Conservation (phyloP, 2,797 vertebrate species). For the Heteromormyrus szaboi region DNA sequence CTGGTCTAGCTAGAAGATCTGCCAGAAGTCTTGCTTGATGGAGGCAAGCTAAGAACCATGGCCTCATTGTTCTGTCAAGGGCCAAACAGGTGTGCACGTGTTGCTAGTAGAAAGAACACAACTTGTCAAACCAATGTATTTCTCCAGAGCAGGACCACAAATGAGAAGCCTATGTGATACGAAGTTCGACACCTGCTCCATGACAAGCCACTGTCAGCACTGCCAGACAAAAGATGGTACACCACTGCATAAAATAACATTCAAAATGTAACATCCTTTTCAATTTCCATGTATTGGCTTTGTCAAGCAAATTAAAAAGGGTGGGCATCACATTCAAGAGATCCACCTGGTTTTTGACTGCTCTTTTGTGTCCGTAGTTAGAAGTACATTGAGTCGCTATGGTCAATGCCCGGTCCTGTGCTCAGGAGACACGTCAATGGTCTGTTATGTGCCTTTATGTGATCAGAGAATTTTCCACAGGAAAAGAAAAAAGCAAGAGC, state of each 20-base stretch:
- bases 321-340: background rate
- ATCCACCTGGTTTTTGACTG: background rate
- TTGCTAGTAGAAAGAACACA: background rate
- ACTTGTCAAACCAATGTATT: background rate
- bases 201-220: background rate
- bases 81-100: background rate
- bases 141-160: background rate
- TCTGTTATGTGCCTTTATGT: background rate
- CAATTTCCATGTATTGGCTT: background rate
- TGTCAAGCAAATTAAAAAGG: background rate
- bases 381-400: background rate
- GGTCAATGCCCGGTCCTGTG: background rate
- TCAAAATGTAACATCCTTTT: background rate
- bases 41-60: background rate
- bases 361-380: background rate
- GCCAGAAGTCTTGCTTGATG: background rate
- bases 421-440: background rate
- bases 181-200: background rate
- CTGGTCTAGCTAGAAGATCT: background rate
- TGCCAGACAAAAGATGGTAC: background rate
- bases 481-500: background rate
- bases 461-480: conserved; percentile 3
- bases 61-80: background rate
- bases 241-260: background rate
- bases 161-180: background rate